Evolutionary conservation across 2,888 invertebrate genomes (phyloP).

Genomic region (Scaptomyza tumidula): DNA sequence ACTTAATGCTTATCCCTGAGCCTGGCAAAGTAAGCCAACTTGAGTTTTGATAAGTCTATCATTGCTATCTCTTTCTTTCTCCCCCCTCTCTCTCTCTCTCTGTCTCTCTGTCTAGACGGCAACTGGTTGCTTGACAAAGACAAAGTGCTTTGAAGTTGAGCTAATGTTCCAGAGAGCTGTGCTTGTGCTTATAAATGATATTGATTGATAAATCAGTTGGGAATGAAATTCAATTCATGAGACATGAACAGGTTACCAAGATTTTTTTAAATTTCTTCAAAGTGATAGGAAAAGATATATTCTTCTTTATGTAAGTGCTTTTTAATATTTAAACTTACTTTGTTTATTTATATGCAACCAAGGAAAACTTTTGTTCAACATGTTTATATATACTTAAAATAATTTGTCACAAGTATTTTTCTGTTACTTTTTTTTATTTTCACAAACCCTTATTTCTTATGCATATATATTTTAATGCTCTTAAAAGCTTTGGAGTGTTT

Average conservation of each 20-base stretch:
- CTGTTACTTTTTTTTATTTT: background rate
- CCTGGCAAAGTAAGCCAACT: slow-evolving; percentile 32
- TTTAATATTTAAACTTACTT: background rate
- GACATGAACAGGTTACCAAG: slow-evolving; percentile 2
- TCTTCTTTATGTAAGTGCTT: background rate
- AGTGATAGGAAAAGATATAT: background rate
- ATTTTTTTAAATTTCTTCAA: slow-evolving; percentile 11
- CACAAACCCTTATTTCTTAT: background rate
- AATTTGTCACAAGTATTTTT: background rate
- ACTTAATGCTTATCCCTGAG: slow-evolving; percentile 62
- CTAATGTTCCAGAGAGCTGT: slow-evolving; percentile 37
- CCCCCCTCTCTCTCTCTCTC: background rate
- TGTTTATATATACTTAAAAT: background rate
- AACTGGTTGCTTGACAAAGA: slow-evolving; percentile 60
- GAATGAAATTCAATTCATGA: slow-evolving; percentile 21
- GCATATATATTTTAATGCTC: background rate
- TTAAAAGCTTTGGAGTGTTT: background rate
- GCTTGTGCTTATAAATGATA: slow-evolving; percentile 59
- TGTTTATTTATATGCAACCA: background rate
- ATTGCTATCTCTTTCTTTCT: background rate
- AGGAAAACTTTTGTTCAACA: background rate
- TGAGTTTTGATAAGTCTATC: slow-evolving; percentile 39
- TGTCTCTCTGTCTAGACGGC: slow-evolving; percentile 9
- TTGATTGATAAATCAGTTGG: slow-evolving; percentile 72
- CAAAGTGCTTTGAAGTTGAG: slow-evolving; percentile 71